A percentile compares a stretch with the other conserved stretches of the same genome.
Conservation (phyloP, 2,888 invertebrate species). For the Lucinisca nassula region DNA sequence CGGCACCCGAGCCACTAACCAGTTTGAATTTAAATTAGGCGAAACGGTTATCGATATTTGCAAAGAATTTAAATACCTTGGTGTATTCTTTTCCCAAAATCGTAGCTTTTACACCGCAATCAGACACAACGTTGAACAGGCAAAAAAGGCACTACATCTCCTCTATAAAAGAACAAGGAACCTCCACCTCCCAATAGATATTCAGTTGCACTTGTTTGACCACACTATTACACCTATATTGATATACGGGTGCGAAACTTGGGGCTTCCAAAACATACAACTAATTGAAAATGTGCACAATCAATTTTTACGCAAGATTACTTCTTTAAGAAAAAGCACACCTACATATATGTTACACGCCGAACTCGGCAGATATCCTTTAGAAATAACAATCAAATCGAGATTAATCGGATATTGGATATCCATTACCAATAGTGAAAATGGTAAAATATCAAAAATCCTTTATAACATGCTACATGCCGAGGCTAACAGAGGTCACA, state of each 20-base stretch:
- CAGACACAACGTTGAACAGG: not conserved
- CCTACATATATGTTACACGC: constrained; percentile 20
- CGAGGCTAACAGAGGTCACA: not conserved
- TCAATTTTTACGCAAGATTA: constrained; percentile 10
- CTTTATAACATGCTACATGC: not conserved
- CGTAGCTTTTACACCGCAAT: not conserved
- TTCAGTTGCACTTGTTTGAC: not conserved
- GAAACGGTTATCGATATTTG: not conserved
- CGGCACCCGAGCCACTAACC: not conserved
- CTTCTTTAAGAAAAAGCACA: not conserved
- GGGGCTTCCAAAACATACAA: not conserved
- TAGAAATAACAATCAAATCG: not conserved
- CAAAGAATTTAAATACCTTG: constrained; percentile 21
- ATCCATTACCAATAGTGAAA: not conserved
- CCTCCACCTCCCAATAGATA: constrained; percentile 1
- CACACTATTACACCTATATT: constrained; percentile 1
- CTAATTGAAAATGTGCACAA: constrained; percentile 15
- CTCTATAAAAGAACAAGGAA: not conserved
- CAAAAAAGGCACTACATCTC: constrained; percentile 14
- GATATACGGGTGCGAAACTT: not conserved
- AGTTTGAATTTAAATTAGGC: not conserved
- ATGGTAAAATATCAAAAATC: not conserved
- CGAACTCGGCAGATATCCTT: not conserved
- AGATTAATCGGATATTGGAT: constrained; percentile 24
- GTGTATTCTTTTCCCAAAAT: not conserved